Percentiles rank a stretch among this genome's conserved stretches.
Conservation (phyloP, 2,888 invertebrate genomes). For the Anoplius nigerrimus region DNA sequence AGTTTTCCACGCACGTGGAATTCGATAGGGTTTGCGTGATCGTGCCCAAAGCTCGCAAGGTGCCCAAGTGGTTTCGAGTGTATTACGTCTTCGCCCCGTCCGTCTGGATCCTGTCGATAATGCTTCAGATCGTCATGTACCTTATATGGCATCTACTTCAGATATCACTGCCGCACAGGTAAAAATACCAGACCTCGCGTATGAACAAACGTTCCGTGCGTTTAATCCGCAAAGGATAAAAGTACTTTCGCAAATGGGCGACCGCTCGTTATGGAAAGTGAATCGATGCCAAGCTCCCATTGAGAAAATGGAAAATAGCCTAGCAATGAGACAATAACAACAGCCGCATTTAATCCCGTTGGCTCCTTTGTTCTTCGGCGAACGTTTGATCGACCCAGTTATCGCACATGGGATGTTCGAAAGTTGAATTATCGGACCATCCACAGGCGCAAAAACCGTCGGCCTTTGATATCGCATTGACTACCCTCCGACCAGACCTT, state of each 20-base stretch:
- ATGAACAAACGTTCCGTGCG: not conserved
- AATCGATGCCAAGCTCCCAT: no score
- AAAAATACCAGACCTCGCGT: not conserved
- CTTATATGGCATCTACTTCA: slow-evolving; percentile 28
- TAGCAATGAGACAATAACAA: no score
- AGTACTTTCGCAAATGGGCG: not conserved
- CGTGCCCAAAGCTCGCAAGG: slow-evolving; percentile 39
- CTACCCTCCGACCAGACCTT: no score
- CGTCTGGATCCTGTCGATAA: slow-evolving; percentile 37
- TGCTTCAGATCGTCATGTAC: slow-evolving; percentile 25
- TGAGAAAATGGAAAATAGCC: no score
- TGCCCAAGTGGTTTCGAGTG: slow-evolving; percentile 50
- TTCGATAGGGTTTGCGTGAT: slow-evolving; percentile 46
- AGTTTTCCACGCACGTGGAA: slow-evolving; percentile 34
- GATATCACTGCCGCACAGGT: slow-evolving; percentile 23
- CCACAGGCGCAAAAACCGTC: no score
- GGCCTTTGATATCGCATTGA: no score
- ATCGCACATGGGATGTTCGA: no score
- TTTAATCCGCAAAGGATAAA: no score
- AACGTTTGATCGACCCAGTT: no score
- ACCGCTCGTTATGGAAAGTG: not conserved
- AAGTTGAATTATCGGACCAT: no score
- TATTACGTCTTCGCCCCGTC: slow-evolving; percentile 35
- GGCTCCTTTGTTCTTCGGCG: no score
- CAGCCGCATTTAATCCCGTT: no score